Evolutionary conservation across 2,797 vertebrate genomes (phyloP).

Genomic region (Triplophysa yarkandensis): DNA sequence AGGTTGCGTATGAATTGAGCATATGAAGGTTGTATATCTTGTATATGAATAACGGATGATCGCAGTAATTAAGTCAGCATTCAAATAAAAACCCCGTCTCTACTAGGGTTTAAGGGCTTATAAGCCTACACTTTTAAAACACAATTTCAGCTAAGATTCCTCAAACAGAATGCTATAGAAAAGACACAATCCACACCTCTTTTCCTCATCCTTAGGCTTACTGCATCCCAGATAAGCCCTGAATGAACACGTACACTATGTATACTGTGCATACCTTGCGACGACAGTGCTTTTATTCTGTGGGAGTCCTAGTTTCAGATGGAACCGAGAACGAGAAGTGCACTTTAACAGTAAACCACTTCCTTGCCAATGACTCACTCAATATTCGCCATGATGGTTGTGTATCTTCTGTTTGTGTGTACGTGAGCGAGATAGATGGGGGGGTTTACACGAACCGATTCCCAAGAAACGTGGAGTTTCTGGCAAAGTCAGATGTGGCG

Average conservation of each 20-base stretch:
- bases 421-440: conserved; percentile 1
- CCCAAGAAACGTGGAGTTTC: conserved; percentile 30
- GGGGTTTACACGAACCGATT: conserved; percentile 8
- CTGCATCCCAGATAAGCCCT: neutral
- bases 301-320: conserved; percentile 33
- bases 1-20: too few species aligned
- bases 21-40: too few species aligned
- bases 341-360: conserved; percentile 45
- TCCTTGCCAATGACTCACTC: conserved; percentile 41
- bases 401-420: neutral
- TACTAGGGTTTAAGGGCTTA: neutral
- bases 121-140: neutral
- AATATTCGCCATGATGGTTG: conserved; percentile 39
- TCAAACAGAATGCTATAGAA: neutral
- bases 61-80: conserved; percentile 6
- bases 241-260: neutral
- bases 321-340: conserved; percentile 38
- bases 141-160: neutral
- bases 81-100: neutral
- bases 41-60: conserved; percentile 19
- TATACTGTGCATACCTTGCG: conserved; percentile 6
- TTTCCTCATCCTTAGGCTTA: neutral
- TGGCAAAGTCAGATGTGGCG: neutral
- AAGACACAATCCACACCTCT: neutral
- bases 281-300: conserved; percentile 17